Evolutionary conservation across 2,797 vertebrate species (phyloP), one percentile per base, ranked within the genome.

Genomic region (Aplochiton taeniatus): DNA sequence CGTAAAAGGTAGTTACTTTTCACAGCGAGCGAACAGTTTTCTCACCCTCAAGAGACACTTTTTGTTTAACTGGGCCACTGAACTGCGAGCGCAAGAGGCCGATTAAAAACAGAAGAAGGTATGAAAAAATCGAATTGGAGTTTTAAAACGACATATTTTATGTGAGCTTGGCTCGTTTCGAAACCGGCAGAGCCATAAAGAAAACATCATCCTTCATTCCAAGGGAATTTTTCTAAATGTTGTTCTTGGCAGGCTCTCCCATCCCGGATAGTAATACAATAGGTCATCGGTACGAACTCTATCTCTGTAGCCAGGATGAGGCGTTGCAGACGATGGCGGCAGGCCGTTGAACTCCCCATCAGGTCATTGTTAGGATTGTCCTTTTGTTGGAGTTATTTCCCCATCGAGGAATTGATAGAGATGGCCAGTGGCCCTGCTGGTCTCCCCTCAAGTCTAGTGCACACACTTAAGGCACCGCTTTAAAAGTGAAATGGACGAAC

Each of bases 161-260:
- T 19, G 14, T 60, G 31, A 43, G 60, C 52, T 65, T 58, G 20
- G 54, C 56, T 75, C 48, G 31, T 31, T 59, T 41, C 51, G 58
- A 61, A 72, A 61, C 56, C 64, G 54, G 65, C 68, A 65, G 60
- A 73, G 57, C 47, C 7, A 14, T 48, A 64, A 42, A 52, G 48
- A 16, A 51, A 52, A 41, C 41, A 50, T 17, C 43, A 51, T 13
- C n/a, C 61, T 66, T 52, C 49, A 69, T 70, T 72, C 64, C 62
- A 68, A 55, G 12, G 72, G 71, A 70, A 80, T 80, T 69, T n/a
- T 74, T 60, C 65, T 69, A 69, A 72, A 74, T 80, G 73, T 74
- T 64, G 53, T 51, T 66, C 58, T 73, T 80, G 77, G 73, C 77
- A 54, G 58, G 59, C 58, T 18, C 31, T 45, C 49, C n/a, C 46